These are phyloP conservation scores for Leucoptera coffeella DNA, from an alignment of 2,888 invertebrate species.

Conservation along the genomic window DNA sequence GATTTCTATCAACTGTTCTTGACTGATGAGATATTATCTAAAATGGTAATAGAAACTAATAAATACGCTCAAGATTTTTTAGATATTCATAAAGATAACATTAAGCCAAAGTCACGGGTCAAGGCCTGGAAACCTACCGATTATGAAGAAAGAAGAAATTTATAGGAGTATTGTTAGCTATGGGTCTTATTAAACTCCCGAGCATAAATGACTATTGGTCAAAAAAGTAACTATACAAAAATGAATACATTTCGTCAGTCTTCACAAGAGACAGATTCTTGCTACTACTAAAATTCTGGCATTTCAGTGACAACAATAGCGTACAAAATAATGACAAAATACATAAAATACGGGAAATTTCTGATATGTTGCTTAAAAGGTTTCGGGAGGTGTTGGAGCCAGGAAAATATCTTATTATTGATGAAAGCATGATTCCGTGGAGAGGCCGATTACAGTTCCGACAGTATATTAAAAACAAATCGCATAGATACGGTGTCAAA, in stretches of 20 bases:
- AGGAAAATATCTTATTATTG: slow-evolving; percentile 10
- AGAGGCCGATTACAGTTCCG: slow-evolving; percentile 11
- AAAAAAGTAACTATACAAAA: slow-evolving; percentile 9
- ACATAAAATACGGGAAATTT: slow-evolving; percentile 8
- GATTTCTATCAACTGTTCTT: no score
- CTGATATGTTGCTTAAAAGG: slow-evolving; percentile 11
- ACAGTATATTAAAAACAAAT: not conserved
- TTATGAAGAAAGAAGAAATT: slow-evolving; percentile 10
- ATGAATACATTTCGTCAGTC: slow-evolving; percentile 9
- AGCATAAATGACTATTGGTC: slow-evolving; percentile 13
- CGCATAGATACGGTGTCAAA: not conserved
- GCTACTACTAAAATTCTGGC: slow-evolving; percentile 11
- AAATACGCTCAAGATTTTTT: not conserved
- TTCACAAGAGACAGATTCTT: slow-evolving; percentile 13
- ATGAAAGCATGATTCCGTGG: slow-evolving; percentile 13
- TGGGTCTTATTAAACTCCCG: slow-evolving; percentile 12
- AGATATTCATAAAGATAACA: no score
- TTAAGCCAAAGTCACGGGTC: not conserved
- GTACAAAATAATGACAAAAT: slow-evolving; percentile 10
- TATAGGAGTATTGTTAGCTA: slow-evolving; percentile 12
- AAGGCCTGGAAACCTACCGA: slow-evolving; percentile 10
- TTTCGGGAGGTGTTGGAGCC: slow-evolving; percentile 9
- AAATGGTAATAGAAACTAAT: not conserved
- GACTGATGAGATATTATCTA: no score
- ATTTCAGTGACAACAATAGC: slow-evolving; percentile 13